Percentiles rank a stretch among this genome's conserved stretches.
Evolutionary conservation across 1,140 invertebrate genomes (phyloP).

Genomic region (Semibalanus balanoides): DNA sequence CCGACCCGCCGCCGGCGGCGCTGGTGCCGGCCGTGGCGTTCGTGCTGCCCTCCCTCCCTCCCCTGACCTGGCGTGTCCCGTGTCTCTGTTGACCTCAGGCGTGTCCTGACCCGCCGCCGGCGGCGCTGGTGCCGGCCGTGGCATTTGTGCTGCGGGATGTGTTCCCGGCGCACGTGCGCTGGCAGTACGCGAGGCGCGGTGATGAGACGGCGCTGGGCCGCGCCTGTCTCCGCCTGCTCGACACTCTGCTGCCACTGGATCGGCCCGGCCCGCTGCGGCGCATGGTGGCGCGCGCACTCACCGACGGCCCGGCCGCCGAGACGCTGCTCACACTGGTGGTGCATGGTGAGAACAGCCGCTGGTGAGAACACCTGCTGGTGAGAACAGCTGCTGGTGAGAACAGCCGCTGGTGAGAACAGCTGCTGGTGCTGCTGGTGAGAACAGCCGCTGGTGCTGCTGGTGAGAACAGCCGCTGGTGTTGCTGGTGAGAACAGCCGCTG

Average conservation of each 20-base stretch:
- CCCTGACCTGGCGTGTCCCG: too few species aligned
- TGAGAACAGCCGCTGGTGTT: too few species aligned
- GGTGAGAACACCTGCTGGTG: too few species aligned
- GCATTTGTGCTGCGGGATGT: slow-evolving; percentile 12
- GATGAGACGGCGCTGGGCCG: slow-evolving; percentile 10
- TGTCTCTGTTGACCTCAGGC: background rate
- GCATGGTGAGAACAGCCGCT: background rate
- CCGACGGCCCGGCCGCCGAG: background rate
- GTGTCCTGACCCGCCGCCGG: too few species aligned
- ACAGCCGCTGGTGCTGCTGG: too few species aligned
- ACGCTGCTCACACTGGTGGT: background rate
- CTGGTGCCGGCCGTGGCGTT: slow-evolving; percentile 6
- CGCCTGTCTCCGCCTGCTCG: background rate
- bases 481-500: too few species aligned
- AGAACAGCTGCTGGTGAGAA: too few species aligned
- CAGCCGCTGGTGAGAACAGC: too few species aligned
- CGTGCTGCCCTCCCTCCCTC: background rate
- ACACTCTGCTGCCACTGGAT: background rate
- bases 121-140: slow-evolving; percentile 4
- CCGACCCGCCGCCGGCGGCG: background rate
- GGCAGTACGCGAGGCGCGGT: slow-evolving; percentile 9
- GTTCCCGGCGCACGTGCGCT: slow-evolving; percentile 12
- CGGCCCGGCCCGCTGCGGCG: background rate
- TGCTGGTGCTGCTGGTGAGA: too few species aligned
- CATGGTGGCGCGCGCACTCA: background rate